These are phyloP conservation scores for Phrynocephalus versicolor DNA, from an alignment of 2,113 vertebrate genomes.

Conservation along the genomic window DNA sequence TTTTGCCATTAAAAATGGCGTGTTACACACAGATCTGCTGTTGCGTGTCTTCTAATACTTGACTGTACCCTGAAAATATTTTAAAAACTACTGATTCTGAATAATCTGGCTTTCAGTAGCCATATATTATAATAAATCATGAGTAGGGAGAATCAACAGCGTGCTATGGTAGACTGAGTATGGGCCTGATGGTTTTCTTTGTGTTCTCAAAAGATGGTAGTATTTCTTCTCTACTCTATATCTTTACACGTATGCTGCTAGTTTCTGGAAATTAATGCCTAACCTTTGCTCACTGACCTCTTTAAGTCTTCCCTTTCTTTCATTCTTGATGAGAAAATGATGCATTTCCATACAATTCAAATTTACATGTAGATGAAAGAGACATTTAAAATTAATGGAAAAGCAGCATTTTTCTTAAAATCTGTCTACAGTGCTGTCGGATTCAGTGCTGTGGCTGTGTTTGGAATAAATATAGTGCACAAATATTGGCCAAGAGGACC, in stretches of 20 bases:
- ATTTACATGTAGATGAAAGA: slow-evolving; percentile 76
- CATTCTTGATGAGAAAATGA: slow-evolving; percentile 58
- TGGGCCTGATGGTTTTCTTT: slow-evolving; percentile 63
- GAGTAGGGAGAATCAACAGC: slow-evolving; percentile 48
- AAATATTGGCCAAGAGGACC: slow-evolving; percentile 57
- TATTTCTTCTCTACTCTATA: too few relatives aligned
- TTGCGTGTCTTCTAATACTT: slow-evolving; percentile 55
- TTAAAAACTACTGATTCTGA: slow-evolving; percentile 61
- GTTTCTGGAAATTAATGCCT: slow-evolving; percentile 52
- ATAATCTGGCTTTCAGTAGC: slow-evolving; percentile 62
- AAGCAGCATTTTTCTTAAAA: slow-evolving; percentile 72
- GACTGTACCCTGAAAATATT: slow-evolving; percentile 58
- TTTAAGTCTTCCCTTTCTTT: slow-evolving; percentile 39
- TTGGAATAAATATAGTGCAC: slow-evolving; percentile 67
- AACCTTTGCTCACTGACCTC: slow-evolving; percentile 38
- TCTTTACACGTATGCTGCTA: slow-evolving; percentile 44
- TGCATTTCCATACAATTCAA: slow-evolving; percentile 66
- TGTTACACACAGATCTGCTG: slow-evolving; percentile 61
- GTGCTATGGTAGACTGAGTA: slow-evolving; percentile 49
- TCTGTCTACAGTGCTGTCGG: slow-evolving; percentile 55
- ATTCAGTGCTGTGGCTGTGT: slow-evolving; percentile 57
- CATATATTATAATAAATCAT: slow-evolving; percentile 65
- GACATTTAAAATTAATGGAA: slow-evolving; percentile 75
- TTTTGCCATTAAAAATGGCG: slow-evolving; percentile 69
- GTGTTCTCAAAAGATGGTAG: slow-evolving; percentile 58